Evolutionary conservation across 2,113 vertebrate genomes (phyloP).

Genomic region (Lichenostomus cassidix): DNA sequence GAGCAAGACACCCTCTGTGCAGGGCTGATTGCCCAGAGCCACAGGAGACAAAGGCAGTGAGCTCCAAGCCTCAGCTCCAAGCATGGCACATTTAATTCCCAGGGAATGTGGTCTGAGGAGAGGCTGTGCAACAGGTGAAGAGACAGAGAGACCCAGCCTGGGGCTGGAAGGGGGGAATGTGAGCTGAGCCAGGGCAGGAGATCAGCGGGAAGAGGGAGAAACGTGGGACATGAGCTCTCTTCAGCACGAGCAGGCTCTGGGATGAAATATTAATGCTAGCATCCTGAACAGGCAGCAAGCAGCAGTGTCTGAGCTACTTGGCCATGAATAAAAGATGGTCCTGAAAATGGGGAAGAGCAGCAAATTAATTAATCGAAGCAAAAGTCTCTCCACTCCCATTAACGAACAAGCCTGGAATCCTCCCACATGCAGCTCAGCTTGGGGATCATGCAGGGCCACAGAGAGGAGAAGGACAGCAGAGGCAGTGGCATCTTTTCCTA

Average conservation of each 20-base stretch:
- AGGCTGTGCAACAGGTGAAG: background rate
- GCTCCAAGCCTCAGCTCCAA: background rate
- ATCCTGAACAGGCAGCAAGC: slow-evolving; percentile 59
- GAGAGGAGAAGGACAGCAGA: background rate
- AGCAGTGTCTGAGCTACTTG: background rate
- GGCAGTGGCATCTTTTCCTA: background rate
- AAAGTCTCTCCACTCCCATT: slow-evolving; percentile 47
- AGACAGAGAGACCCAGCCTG: background rate
- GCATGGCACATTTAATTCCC: background rate
- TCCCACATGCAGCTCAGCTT: background rate
- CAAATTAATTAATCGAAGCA: slow-evolving; percentile 77
- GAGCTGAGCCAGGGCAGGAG: background rate
- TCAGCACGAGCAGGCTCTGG: background rate
- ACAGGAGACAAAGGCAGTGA: background rate
- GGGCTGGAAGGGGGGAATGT: background rate
- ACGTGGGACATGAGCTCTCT: background rate
- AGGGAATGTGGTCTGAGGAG: background rate
- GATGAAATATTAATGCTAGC: slow-evolving; percentile 73
- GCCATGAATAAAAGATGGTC: slow-evolving; percentile 77
- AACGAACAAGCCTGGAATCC: background rate
- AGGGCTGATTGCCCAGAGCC: background rate
- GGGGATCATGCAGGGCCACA: background rate
- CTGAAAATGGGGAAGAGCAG: slow-evolving; percentile 63
- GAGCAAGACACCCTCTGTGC: background rate
- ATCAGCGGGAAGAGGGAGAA: background rate